These are phyloP conservation scores for Lordiphosa andalusiaca DNA, from an alignment of 2,888 invertebrate species.

Conservation along the genomic window DNA sequence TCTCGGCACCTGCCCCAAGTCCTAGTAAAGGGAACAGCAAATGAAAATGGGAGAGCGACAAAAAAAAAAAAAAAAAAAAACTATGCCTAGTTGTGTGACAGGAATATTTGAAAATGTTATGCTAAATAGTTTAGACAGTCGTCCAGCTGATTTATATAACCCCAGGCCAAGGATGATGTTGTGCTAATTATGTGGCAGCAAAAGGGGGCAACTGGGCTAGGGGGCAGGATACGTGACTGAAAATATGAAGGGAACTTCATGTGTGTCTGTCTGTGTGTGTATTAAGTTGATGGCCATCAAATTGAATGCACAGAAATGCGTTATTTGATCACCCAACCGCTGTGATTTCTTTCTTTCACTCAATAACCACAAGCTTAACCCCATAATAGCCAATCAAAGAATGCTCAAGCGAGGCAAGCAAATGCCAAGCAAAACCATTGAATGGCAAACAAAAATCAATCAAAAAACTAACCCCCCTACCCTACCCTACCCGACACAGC, in stretches of 20 bases:
- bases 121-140: conserved; percentile 3
- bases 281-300: too few species aligned
- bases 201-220: conserved; percentile 11
- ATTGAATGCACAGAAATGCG: too few species aligned
- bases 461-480: conserved; percentile 25
- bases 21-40: conserved; percentile 34
- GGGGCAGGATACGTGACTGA: conserved; percentile 6
- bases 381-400: conserved; percentile 35
- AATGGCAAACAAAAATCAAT: conserved; percentile 56
- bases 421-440: conserved; percentile 27
- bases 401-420: conserved; percentile 29
- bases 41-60: conserved; percentile 30
- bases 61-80: conserved; percentile 6
- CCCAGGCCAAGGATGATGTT: conserved; percentile 17
- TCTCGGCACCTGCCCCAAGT: conserved; percentile 37
- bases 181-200: conserved; percentile 61
- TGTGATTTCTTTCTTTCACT: background rate
- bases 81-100: conserved; percentile 24
- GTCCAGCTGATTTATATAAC: background rate
- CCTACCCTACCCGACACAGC: background rate
- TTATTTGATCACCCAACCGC: too few species aligned
- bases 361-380: conserved; percentile 13
- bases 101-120: conserved; percentile 7
- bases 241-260: background rate
- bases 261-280: too few species aligned